Evolutionary conservation across 2,888 invertebrate genomes (phyloP).

Genomic region (Eupeodes latifasciatus): DNA sequence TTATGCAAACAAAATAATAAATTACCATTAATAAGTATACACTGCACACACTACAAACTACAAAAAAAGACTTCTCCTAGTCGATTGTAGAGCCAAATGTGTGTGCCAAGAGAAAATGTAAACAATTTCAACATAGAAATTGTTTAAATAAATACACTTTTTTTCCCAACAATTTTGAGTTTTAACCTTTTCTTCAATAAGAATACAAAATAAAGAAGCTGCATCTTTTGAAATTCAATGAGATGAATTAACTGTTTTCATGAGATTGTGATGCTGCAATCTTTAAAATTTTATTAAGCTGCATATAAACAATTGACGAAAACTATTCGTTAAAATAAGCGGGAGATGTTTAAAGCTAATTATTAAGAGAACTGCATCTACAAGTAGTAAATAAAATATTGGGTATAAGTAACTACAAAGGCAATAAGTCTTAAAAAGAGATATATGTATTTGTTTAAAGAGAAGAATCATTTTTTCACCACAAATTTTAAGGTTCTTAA

Average conservation of each 20-base stretch:
- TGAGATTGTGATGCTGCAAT: neutral
- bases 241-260: neutral
- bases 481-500: too few relatives aligned
- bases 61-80: neutral
- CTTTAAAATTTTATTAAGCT: neutral
- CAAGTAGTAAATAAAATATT: too few relatives aligned
- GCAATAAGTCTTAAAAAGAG: too few relatives aligned
- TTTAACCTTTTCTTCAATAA: constrained; percentile 20
- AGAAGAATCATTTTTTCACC: too few relatives aligned
- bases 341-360: neutral
- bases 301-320: too few relatives aligned
- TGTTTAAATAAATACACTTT: constrained; percentile 64
- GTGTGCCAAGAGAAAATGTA: constrained; percentile 66
- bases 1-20: constrained; percentile 65
- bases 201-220: neutral
- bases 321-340: neutral
- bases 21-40: constrained; percentile 42
- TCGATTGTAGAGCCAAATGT: neutral
- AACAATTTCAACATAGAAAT: constrained; percentile 48
- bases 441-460: too few relatives aligned
- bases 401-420: too few relatives aligned
- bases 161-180: neutral
- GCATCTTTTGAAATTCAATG: neutral
- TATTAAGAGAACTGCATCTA: neutral
- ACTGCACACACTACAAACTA: constrained; percentile 14